Conservation (phyloP, 2,797 vertebrate species). For the Tenualosa ilisha region DNA sequence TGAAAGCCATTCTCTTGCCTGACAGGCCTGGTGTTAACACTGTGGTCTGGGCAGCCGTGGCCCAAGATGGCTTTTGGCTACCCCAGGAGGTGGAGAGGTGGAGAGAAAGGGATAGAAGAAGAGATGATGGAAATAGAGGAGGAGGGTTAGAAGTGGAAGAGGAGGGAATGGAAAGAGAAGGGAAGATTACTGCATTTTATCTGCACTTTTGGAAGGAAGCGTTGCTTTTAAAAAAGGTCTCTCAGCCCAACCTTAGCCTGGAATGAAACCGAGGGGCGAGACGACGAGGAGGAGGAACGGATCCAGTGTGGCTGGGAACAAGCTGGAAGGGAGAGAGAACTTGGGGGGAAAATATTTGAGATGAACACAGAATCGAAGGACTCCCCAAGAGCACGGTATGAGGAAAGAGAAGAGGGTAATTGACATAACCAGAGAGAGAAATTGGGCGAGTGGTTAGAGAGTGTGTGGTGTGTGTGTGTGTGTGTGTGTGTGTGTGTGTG, state of each 20-base stretch:
- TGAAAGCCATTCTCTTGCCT: not conserved
- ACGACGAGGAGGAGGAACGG: not conserved
- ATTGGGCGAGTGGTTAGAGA: no score
- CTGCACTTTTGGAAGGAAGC: not conserved
- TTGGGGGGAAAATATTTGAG: not conserved
- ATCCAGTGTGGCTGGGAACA: not conserved
- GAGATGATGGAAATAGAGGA: no score
- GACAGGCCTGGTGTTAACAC: slow-evolving; percentile 18
- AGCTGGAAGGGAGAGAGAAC: not conserved
- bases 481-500: no score
- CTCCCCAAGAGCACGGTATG: not conserved
- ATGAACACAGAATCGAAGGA: not conserved
- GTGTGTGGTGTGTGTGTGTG: no score
- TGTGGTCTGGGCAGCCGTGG: not conserved
- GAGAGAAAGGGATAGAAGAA: not conserved
- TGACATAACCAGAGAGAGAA: not conserved
- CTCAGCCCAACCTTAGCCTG: not conserved
- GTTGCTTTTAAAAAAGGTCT: not conserved
- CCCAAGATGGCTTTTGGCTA: not conserved
- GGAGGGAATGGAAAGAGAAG: not conserved
- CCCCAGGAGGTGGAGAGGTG: not conserved
- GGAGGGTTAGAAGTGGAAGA: not conserved
- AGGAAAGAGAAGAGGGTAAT: not conserved
- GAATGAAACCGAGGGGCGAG: not conserved
- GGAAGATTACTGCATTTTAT: not conserved